These are phyloP conservation scores for Drosophila falleni DNA, from an alignment of 2,888 invertebrate species.

Conservation along the genomic window DNA sequence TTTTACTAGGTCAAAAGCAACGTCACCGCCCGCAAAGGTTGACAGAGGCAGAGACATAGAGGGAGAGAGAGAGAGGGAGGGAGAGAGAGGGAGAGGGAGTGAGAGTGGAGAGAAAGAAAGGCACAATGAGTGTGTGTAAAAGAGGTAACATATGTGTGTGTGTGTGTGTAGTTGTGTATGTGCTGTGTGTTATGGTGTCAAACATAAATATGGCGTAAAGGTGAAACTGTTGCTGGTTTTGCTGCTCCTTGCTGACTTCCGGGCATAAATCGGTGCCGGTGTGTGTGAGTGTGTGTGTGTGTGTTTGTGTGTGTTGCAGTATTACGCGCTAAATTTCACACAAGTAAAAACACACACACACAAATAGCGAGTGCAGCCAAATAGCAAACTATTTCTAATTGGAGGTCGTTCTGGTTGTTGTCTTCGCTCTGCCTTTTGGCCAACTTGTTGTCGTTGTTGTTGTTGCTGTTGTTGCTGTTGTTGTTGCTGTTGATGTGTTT, in stretches of 20 bases:
- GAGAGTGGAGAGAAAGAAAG: not conserved
- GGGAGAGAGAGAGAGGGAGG: not conserved
- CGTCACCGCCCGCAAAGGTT: slow-evolving; percentile 63
- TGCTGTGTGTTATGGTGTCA: slow-evolving; percentile 52
- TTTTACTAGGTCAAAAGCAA: slow-evolving; percentile 79
- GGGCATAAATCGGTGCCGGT: slow-evolving; percentile 66
- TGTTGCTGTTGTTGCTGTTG: slow-evolving; percentile 16
- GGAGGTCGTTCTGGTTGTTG: slow-evolving; percentile 67
- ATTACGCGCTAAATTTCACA: slow-evolving; percentile 70
- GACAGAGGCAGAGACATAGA: not conserved
- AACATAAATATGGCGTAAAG: slow-evolving; percentile 78
- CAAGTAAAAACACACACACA: slow-evolving; percentile 22
- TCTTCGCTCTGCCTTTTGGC: slow-evolving; percentile 49
- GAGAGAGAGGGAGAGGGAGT: not conserved
- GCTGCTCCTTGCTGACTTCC: slow-evolving; percentile 58
- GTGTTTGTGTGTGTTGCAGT: slow-evolving; percentile 38
- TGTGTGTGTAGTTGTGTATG: slow-evolving; percentile 9
- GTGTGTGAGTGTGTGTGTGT: slow-evolving; percentile 25
- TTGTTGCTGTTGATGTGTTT: slow-evolving; percentile 8
- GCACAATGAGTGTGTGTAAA: slow-evolving; percentile 10
- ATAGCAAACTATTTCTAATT: slow-evolving; percentile 72
- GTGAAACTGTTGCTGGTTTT: slow-evolving; percentile 76
- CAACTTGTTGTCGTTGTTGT: slow-evolving; percentile 30
- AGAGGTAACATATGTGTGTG: slow-evolving; percentile 19
- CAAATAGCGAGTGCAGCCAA: slow-evolving; percentile 40